Base-by-base conservation (phyloP, 1,140 invertebrate species). In the Plectrocnemia conspersa region DNA sequence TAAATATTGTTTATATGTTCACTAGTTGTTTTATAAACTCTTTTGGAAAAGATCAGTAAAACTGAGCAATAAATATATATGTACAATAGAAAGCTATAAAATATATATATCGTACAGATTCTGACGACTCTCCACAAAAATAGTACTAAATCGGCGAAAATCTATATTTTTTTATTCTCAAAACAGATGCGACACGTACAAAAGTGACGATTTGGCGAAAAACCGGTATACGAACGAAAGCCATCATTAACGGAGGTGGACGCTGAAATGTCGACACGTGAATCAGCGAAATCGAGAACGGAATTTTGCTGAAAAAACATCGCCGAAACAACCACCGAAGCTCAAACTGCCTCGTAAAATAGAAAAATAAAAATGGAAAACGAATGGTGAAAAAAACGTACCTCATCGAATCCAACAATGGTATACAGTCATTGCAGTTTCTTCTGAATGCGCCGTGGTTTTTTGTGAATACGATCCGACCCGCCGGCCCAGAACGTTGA, bases 371-470 rank as follows among this genome's bases (percentile, higher is more conserved):
- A n/a, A n/a, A n/a, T n/a, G n/a, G n/a, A n/a, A n/a, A n/a, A n/a
- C n/a, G 4, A 13, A 36, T 13, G 11, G 10, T 44, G 13, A 19
- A 35, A 47, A n/a, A 23, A 16, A 38, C 47, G 19, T 21, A 50
- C 47, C 47, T 50, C 47, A 50, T 19, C 25, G 29, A 50, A 50
- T 29, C 47, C 47, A 38, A 35, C 47, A 38, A 36, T 50, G 35
- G 29, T 50, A 50, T n/a, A 50, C 33, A 50, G 47, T 50, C 47
- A 50, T 50, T 27, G 47, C 33, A 38, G n/a, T 38, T 38, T 16
- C 15, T 50, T 50, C 27, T 38, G 33, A 16, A 38, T 10, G 18
- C 35, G 18, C 11, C 35, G 35, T 15, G 35, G 35, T 16, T 38
- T 38, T 15, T 38, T 16, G 35, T 16, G 13, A 38, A 38, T 38